Base-by-base conservation (phyloP, 2,888 invertebrate genomes). In the Mimachlamys varia region DNA sequence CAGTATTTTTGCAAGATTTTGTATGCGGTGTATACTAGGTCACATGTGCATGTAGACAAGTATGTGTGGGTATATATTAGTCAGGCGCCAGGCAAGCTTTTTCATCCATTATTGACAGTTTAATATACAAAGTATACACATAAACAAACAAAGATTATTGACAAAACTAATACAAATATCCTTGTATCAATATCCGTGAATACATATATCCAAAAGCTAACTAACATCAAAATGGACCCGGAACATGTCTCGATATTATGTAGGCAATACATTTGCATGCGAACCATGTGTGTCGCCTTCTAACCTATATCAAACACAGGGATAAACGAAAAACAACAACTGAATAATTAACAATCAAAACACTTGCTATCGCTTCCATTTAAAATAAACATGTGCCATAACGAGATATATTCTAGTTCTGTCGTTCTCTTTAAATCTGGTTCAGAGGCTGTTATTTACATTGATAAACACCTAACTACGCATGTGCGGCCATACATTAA, bases 401-500 rank as follows among this genome's bases (percentile, higher is more conserved):
- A 58, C 22, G 58, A 58, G 22, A 58, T 3, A 58, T 19, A 58
- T 58, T 22, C 15, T 33, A 27, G 10, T 76, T 76, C 27, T 76
- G 33, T 53, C 53, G 58, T 19, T 58, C 7, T 76, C 12, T 76
- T 76, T 76, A 33, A 76, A 76, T 76, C 76, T 76, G 33, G 76
- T 76, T 76, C 76, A 76, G 76, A 33, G 76, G 76, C 76, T 76
- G 33, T 33, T 76, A 27, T 76, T 19, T 76, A 76, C 76, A 33
- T 76, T 17, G 53, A 53, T 53, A 76, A 76, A 76, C 76, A 76
- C 76, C 33, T 33, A 76, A 76, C 76, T 76, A 76, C 76, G 76
- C 76, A 76, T 76, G 76, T 76, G 76, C 76, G 76, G 76, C 76
- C 76, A 76, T 76, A 76, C 76, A 76, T 76, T 76, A 76, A 15